These are phyloP conservation scores for Micronycteris hirsuta DNA, from an alignment of 2,113 vertebrate species.

Conservation along the genomic window DNA sequence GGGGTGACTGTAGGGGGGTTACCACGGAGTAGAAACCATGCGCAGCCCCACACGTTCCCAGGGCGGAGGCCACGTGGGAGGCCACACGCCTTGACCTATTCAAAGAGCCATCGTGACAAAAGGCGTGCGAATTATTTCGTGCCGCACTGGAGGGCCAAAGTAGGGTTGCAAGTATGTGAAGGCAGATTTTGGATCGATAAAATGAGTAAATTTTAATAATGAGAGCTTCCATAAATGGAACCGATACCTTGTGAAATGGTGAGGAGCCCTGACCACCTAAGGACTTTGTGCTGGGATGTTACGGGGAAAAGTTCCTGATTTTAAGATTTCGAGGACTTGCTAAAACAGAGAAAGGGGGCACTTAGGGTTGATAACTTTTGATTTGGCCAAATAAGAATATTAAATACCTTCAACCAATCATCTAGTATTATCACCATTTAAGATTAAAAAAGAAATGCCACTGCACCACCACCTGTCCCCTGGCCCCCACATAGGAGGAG, in stretches of 20 bases:
- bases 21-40: background rate
- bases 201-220: background rate
- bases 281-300: background rate
- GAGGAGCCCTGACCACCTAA: background rate
- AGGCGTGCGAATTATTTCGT: background rate
- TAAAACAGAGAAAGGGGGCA: background rate
- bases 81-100: background rate
- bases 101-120: background rate
- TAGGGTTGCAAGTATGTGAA: background rate
- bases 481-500: background rate
- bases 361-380: background rate
- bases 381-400: background rate
- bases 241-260: background rate
- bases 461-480: background rate
- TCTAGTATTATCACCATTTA: background rate
- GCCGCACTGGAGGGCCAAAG: background rate
- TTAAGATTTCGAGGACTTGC: background rate
- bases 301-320: background rate
- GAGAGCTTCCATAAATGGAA: background rate
- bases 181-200: background rate
- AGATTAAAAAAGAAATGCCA: background rate
- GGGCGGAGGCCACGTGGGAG: background rate
- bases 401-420: background rate
- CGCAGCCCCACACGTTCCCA: background rate
- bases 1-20: too few relatives aligned